A percentile compares a stretch with the other conserved stretches of the same genome.
Evolutionary conservation across 2,888 invertebrate species (phyloP).

Genomic region (Acleris literana): DNA sequence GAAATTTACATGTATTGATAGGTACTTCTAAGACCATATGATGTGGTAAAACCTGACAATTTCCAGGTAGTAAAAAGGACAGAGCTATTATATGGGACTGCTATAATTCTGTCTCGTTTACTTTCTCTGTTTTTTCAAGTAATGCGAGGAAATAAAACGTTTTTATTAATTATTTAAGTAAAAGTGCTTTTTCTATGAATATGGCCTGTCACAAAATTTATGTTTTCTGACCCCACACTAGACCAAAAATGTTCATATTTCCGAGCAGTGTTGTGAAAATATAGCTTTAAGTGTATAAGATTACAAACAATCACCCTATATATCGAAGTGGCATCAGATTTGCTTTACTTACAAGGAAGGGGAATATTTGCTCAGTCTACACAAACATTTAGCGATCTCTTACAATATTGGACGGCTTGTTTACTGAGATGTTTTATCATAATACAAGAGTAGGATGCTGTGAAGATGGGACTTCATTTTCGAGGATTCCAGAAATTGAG

Average conservation of each 20-base stretch:
- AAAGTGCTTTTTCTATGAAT: no score
- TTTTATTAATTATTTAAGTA: no score
- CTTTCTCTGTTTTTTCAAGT: no score
- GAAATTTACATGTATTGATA: no score
- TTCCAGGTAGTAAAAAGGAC: no score
- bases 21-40: not conserved
- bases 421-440: constrained; percentile 51
- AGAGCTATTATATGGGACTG: no score
- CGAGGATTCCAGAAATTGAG: constrained; percentile 6
- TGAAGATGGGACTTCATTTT: constrained; percentile 30
- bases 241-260: no score
- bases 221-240: no score
- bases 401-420: constrained; percentile 56
- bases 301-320: constrained; percentile 25
- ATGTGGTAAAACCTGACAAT: not conserved
- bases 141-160: no score
- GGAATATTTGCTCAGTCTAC: constrained; percentile 48
- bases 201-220: no score
- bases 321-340: constrained; percentile 28
- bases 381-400: constrained; percentile 58
- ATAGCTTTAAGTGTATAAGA: not conserved
- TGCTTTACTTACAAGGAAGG: constrained; percentile 38
- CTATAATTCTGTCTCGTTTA: no score
- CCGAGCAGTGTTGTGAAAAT: no score
- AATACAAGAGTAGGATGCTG: constrained; percentile 46